phyloP scores from a whole-genome alignment of 2,113 vertebrate genomes.

The Erpornis zantholeuca region DNA sequence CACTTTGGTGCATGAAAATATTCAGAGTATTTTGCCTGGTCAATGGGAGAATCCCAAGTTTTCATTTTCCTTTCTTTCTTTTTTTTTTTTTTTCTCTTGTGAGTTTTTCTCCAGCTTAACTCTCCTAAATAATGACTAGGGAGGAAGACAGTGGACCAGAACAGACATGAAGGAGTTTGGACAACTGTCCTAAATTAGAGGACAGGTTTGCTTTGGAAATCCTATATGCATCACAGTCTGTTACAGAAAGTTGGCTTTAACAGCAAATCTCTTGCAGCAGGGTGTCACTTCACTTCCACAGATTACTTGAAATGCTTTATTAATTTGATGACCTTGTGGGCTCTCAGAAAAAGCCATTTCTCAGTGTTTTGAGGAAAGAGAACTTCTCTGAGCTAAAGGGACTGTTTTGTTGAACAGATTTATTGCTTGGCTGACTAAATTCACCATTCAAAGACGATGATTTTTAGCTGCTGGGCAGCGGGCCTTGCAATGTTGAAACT shows the following conservation, averaged over 20 bases:
- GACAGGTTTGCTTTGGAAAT: constrained; percentile 2
- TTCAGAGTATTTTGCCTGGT: neutral
- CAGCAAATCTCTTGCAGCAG: constrained; percentile 34
- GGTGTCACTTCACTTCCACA: constrained; percentile 36
- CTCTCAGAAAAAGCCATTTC: constrained; percentile 32
- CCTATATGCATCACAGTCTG: neutral
- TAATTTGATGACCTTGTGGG: constrained; percentile 44
- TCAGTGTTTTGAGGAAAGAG: constrained; percentile 24
- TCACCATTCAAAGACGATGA: constrained; percentile 37
- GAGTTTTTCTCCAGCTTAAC: neutral
- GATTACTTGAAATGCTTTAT: constrained; percentile 57
- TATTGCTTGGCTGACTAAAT: constrained; percentile 59
- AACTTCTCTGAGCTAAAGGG: constrained; percentile 9
- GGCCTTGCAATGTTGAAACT: constrained; percentile 43
- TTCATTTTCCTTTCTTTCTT: neutral
- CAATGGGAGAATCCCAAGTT: neutral
- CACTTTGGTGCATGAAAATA: neutral
- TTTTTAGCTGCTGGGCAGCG: constrained; percentile 56
- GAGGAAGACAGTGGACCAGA: neutral
- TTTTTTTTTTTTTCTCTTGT: neutral
- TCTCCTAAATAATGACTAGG: neutral
- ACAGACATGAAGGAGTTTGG: constrained; percentile 7
- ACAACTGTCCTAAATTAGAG: constrained; percentile 38
- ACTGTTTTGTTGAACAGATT: constrained; percentile 50
- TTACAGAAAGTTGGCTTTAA: constrained; percentile 20